A percentile compares a stretch with the other conserved stretches of the same genome.
Conservation (phyloP, 2,797 vertebrate species). For the Psittacula derbiana region DNA sequence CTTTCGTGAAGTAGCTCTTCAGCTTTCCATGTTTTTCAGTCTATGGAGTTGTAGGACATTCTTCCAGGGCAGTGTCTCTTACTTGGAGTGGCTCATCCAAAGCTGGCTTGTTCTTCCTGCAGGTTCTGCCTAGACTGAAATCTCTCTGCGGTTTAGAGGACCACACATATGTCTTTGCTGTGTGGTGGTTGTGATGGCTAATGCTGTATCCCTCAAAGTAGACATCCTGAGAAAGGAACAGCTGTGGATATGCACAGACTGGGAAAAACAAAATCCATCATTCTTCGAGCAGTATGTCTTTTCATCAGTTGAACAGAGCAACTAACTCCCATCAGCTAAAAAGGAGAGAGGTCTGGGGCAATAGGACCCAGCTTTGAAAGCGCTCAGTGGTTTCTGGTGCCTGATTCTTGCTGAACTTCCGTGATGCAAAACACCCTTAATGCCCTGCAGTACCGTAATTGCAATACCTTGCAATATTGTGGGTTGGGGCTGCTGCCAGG, state of each 20-base stretch:
- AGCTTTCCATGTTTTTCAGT: background rate
- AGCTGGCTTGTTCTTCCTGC: background rate
- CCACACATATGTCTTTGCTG: accelerated
- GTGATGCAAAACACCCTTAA: background rate
- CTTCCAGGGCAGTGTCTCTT: background rate
- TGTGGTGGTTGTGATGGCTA: background rate
- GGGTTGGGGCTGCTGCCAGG: background rate
- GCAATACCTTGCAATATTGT: background rate
- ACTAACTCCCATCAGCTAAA: background rate
- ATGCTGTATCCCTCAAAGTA: background rate
- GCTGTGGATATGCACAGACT: background rate
- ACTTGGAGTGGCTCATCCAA: background rate
- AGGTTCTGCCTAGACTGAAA: background rate
- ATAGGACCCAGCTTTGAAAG: background rate
- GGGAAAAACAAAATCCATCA: background rate
- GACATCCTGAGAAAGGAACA: background rate
- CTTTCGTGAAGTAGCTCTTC: background rate
- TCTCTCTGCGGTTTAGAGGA: background rate
- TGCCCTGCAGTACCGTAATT: background rate
- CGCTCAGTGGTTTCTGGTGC: background rate
- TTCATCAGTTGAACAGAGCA: background rate
- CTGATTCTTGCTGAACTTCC: background rate
- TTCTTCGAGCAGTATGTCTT: background rate
- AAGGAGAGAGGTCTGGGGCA: background rate
- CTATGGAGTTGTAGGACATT: background rate